Conservation (phyloP, 1,140 invertebrate species). For the Nylanderia fulva region DNA sequence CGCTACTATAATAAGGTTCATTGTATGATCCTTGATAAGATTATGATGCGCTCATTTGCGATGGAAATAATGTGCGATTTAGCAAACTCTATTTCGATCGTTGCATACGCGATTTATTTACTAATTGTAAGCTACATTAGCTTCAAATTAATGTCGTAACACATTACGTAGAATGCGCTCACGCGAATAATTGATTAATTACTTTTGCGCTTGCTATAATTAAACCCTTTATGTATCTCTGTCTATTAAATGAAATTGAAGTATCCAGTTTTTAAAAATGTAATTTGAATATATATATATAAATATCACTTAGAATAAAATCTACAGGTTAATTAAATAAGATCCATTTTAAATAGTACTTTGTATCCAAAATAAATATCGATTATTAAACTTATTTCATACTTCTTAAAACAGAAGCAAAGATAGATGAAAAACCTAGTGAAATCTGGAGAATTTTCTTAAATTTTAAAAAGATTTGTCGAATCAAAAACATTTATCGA, state of each 20-base stretch:
- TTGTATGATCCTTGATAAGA: neutral
- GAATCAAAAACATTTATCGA: neutral
- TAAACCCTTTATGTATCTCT: too few species aligned
- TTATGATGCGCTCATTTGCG: neutral
- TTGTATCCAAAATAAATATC: too few species aligned
- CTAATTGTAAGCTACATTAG: too few species aligned
- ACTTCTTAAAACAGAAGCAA: too few species aligned
- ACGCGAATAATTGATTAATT: neutral
- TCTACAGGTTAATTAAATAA: too few species aligned
- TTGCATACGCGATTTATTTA: neutral
- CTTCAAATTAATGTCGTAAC: neutral
- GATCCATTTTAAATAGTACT: too few species aligned
- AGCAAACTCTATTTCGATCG: neutral
- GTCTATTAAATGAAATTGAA: neutral
- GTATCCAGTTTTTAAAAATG: neutral
- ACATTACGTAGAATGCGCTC: neutral
- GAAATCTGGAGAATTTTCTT: neutral
- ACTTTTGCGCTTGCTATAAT: neutral
- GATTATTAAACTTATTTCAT: too few species aligned
- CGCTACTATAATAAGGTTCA: neutral
- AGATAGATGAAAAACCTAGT: too few species aligned
- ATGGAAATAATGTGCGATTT: conserved; percentile 2
- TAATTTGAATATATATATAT: too few species aligned
- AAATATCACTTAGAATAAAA: too few species aligned
- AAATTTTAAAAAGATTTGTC: neutral